A percentile compares a stretch with the other conserved stretches of the same genome.
phyloP scores from a whole-genome alignment of 2,113 vertebrate species.

The Pseudorhombus dupliciocellatus region DNA sequence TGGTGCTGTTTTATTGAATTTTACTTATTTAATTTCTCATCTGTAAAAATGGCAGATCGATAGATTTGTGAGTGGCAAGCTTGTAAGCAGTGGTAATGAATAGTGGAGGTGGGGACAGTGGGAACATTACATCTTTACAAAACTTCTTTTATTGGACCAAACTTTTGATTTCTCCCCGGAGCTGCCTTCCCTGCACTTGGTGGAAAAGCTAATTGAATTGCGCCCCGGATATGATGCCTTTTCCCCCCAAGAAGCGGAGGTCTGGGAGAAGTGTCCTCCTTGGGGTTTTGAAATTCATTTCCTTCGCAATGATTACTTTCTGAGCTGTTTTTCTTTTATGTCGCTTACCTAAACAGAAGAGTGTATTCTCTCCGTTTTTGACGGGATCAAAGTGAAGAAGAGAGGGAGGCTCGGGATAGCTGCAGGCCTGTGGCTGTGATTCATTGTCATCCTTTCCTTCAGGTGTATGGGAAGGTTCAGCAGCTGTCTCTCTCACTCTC shows the following conservation, averaged over 20 bases:
- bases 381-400: conserved; percentile 49
- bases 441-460: conserved; percentile 11
- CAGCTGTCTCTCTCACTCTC: conserved; percentile 1
- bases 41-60: conserved; percentile 43
- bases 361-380: conserved; percentile 45
- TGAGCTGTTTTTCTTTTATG: conserved; percentile 69
- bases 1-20: conserved; percentile 37
- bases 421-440: conserved; percentile 9
- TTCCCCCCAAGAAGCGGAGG: conserved; percentile 39
- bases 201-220: conserved; percentile 76
- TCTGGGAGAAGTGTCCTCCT: conserved; percentile 68
- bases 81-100: conserved; percentile 55
- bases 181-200: conserved; percentile 54
- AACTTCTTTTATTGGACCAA: conserved; percentile 70
- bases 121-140: conserved; percentile 58
- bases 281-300: conserved; percentile 76
- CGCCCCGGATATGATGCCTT: conserved; percentile 63
- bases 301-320: conserved; percentile 71
- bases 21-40: not conserved
- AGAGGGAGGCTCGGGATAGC: conserved; percentile 43
- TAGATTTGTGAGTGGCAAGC: conserved; percentile 41
- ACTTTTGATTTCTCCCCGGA: conserved; percentile 74
- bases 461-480: conserved; percentile 15
- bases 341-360: conserved; percentile 45
- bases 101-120: not conserved